These are phyloP conservation scores for Battus philenor DNA, from an alignment of 1,140 invertebrate species.

Conservation along the genomic window DNA sequence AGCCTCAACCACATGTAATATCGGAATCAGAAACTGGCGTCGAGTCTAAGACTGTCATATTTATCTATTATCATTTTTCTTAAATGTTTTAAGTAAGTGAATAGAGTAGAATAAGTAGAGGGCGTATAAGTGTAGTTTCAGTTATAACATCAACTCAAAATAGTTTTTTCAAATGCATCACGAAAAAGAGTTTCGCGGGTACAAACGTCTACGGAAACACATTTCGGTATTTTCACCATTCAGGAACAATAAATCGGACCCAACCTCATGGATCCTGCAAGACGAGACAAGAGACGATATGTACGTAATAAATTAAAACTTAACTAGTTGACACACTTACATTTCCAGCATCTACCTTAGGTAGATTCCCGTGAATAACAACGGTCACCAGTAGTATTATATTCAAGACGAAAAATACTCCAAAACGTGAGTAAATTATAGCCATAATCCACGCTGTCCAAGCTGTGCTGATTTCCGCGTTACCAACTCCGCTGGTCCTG, in stretches of 20 bases:
- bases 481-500: constrained; percentile 28
- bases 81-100: no score
- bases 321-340: constrained; percentile 21
- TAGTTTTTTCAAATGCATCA: not conserved
- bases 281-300: not conserved
- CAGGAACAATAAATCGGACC: no score
- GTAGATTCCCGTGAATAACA: constrained; percentile 25
- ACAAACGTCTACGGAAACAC: not conserved
- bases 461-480: constrained; percentile 27
- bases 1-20: no score
- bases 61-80: no score
- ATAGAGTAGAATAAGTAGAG: no score
- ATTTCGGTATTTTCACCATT: no score
- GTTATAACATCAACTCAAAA: not conserved
- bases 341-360: constrained; percentile 15
- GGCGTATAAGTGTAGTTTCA: no score
- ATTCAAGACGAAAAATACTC: constrained; percentile 40
- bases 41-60: no score
- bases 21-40: no score
- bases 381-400: constrained; percentile 34
- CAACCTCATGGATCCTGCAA: no score
- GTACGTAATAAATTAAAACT: not conserved
- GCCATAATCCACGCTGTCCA: constrained; percentile 48
- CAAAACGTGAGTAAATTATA: constrained; percentile 40
- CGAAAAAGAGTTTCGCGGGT: not conserved